Percentiles rank a stretch among this genome's conserved stretches.
phyloP scores from a whole-genome alignment of 64 coral and sea anemone species.

The Porites australiensis region DNA sequence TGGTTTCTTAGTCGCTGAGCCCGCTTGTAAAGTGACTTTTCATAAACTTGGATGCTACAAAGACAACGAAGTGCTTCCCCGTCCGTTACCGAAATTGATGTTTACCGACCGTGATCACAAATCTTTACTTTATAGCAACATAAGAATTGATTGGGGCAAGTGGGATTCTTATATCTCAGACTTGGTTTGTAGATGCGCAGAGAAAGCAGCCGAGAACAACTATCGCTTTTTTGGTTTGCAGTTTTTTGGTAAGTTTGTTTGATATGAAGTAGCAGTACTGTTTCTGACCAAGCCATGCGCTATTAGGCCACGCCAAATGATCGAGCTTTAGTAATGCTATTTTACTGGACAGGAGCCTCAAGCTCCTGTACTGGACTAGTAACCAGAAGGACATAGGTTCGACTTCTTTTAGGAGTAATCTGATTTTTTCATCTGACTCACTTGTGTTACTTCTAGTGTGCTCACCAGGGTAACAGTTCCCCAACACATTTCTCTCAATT shows the following conservation, averaged over 20 bases:
- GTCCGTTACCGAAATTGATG: constrained; percentile 50
- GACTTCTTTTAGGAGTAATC: neutral
- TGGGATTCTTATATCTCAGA: constrained; percentile 61
- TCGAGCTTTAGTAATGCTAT: too few relatives aligned
- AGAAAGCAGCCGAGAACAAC: constrained; percentile 28
- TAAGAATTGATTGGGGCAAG: constrained; percentile 57
- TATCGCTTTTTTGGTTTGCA: constrained; percentile 66
- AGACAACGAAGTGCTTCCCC: constrained; percentile 9
- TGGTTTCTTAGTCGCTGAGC: neutral
- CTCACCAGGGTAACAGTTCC: too few relatives aligned
- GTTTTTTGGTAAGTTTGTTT: constrained; percentile 53
- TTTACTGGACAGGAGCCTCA: too few relatives aligned
- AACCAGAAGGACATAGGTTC: too few relatives aligned
- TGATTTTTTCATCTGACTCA: too few relatives aligned
- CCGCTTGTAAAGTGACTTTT: constrained; percentile 30
- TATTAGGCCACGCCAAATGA: too few relatives aligned
- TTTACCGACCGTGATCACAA: constrained; percentile 67
- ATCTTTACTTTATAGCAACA: constrained; percentile 36
- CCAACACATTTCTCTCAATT: too few relatives aligned
- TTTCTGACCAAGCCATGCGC: too few relatives aligned
- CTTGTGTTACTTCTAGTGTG: too few relatives aligned
- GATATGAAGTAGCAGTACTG: neutral
- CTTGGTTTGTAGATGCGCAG: constrained; percentile 46
- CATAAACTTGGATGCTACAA: constrained; percentile 74
- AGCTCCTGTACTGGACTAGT: too few relatives aligned